A percentile compares a stretch with the other conserved stretches of the same genome.
phyloP scores from a whole-genome alignment of 2,113 vertebrate species.

The Loxodonta africana region DNA sequence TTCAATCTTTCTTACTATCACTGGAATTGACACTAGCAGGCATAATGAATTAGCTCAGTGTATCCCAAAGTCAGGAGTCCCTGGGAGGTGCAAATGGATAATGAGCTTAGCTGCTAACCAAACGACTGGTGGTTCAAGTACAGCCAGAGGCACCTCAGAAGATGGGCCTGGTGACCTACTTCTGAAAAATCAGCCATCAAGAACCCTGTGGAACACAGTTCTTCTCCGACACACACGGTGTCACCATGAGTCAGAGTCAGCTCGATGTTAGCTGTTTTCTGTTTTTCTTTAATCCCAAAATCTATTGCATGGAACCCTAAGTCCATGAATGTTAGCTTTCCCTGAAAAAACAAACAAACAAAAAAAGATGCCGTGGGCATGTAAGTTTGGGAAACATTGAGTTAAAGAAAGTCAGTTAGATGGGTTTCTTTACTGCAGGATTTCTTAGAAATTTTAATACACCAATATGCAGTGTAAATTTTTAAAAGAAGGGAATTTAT shows the following conservation, averaged over 20 bases:
- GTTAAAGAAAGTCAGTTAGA: not conserved
- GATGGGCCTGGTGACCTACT: no score
- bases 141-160: not conserved
- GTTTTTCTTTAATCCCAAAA: not conserved
- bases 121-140: not conserved
- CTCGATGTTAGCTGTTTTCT: not conserved
- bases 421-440: not conserved
- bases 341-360: not conserved
- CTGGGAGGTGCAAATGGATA: not conserved
- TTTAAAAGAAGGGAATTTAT: slow-evolving; percentile 12
- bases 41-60: not conserved
- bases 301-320: not conserved
- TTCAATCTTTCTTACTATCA: not conserved
- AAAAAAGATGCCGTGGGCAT: not conserved
- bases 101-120: not conserved
- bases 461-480: not conserved
- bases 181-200: not conserved
- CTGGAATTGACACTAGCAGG: not conserved
- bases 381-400: not conserved
- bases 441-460: not conserved
- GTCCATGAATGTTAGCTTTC: not conserved
- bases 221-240: not conserved
- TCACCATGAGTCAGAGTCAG: not conserved
- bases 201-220: not conserved
- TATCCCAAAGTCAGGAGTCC: not conserved